Evolutionary conservation across 2,797 vertebrate genomes (phyloP).

Genomic region (Brachymystax lenok): DNA sequence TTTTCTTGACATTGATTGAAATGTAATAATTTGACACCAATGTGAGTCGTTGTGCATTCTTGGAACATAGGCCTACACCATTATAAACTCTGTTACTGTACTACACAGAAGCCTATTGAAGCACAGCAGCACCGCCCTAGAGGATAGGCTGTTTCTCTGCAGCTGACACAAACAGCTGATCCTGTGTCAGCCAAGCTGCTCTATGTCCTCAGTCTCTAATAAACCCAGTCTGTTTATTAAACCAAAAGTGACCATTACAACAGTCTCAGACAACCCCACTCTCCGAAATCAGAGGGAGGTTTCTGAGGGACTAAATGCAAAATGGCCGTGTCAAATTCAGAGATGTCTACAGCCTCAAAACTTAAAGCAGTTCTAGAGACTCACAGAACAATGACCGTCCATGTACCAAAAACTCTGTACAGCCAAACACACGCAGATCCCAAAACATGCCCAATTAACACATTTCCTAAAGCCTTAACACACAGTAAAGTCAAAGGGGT

Average conservation of each 20-base stretch:
- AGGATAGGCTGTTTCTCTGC: not conserved
- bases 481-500: not conserved
- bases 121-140: not conserved
- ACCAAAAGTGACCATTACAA: constrained; percentile 69
- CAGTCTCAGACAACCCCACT: constrained; percentile 35
- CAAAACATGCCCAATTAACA: not conserved
- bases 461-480: not conserved
- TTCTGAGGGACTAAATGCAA: constrained; percentile 33
- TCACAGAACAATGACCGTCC: not conserved
- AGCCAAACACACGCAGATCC: not conserved
- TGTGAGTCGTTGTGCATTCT: not conserved
- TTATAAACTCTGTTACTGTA: not conserved
- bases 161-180: constrained; percentile 19
- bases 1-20: not conserved
- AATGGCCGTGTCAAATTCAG: constrained; percentile 51
- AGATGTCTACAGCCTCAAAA: constrained; percentile 26
- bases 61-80: not conserved
- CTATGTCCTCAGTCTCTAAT: constrained; percentile 60
- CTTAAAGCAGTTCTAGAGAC: too few relatives aligned
- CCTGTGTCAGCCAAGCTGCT: constrained; percentile 44
- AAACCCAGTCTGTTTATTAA: constrained; percentile 76
- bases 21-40: not conserved
- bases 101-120: not conserved
- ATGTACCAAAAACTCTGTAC: not conserved
- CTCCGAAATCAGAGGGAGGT: not conserved